These are phyloP conservation scores for Azemiops feae DNA, from an alignment of 2,113 vertebrate genomes.

Conservation along the genomic window DNA sequence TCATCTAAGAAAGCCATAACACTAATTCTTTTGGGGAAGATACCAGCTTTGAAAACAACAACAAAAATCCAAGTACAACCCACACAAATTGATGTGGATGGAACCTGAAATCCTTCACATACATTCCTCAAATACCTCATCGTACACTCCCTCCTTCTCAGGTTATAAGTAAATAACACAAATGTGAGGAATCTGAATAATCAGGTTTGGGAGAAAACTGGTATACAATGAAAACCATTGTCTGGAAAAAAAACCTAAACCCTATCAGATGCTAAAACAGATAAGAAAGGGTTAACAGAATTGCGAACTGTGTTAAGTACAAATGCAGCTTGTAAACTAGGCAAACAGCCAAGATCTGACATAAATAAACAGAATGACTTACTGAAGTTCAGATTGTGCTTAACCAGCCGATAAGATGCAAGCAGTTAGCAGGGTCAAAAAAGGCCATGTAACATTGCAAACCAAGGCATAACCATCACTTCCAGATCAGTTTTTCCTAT, in stretches of 20 bases:
- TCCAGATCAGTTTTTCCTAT: background rate
- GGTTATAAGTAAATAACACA: background rate
- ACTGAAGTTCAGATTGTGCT: slow-evolving; percentile 7
- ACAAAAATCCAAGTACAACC: background rate
- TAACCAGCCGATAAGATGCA: background rate
- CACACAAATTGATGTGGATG: background rate
- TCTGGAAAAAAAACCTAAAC: background rate
- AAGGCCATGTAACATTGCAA: background rate
- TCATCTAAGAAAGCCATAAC: background rate
- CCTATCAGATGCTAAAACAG: background rate
- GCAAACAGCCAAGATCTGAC: slow-evolving; percentile 12
- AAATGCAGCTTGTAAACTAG: background rate
- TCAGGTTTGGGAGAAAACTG: background rate
- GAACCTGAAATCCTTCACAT: background rate
- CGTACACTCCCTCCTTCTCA: background rate
- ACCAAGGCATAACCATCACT: background rate
- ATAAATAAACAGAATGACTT: slow-evolving; percentile 16
- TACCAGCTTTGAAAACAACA: background rate
- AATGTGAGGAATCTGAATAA: background rate
- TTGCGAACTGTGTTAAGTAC: background rate
- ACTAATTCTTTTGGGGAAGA: background rate
- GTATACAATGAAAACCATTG: background rate
- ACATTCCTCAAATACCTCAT: background rate
- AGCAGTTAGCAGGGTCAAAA: slow-evolving; percentile 7
- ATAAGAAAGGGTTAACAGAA: background rate